phyloP scores from a whole-genome alignment of 1,140 invertebrate genomes.

The Hycleus phaleratus region DNA sequence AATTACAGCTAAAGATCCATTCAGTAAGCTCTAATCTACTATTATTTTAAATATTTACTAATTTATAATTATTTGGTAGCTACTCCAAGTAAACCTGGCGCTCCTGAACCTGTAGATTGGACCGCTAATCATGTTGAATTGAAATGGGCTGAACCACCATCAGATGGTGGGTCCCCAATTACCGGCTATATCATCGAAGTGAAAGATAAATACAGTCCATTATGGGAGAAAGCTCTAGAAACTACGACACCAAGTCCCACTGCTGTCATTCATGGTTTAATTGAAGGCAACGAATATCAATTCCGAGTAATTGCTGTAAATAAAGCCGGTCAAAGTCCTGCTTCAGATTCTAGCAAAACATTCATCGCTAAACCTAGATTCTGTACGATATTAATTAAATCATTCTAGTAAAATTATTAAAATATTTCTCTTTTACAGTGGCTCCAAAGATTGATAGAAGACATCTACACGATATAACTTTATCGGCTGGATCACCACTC shows the following conservation, averaged over 20 bases:
- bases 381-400: conserved; percentile 45
- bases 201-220: conserved; percentile 90
- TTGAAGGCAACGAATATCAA: conserved; percentile 96
- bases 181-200: conserved; percentile 94
- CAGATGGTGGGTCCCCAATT: conserved; percentile 87
- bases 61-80: conserved; percentile 44
- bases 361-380: conserved; percentile 88
- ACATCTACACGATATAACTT: conserved; percentile 77
- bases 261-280: conserved; percentile 74
- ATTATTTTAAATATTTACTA: not conserved
- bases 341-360: conserved; percentile 77
- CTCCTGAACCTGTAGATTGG: conserved; percentile 85
- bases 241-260: conserved; percentile 62
- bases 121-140: conserved; percentile 85
- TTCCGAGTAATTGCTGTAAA: conserved; percentile 96
- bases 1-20: conserved; percentile 95
- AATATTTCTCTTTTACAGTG: conserved; percentile 47
- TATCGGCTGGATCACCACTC: conserved; percentile 86
- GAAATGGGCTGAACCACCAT: conserved; percentile 71
- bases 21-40: conserved; percentile 55
- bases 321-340: conserved; percentile 86
- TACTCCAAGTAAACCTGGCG: conserved; percentile 71
- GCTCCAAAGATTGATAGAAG: conserved; percentile 92
- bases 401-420: not conserved
- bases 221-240: conserved; percentile 86